Evolutionary conservation across 2,113 vertebrate species (phyloP).

Genomic region (Eulacestoma nigropectus): DNA sequence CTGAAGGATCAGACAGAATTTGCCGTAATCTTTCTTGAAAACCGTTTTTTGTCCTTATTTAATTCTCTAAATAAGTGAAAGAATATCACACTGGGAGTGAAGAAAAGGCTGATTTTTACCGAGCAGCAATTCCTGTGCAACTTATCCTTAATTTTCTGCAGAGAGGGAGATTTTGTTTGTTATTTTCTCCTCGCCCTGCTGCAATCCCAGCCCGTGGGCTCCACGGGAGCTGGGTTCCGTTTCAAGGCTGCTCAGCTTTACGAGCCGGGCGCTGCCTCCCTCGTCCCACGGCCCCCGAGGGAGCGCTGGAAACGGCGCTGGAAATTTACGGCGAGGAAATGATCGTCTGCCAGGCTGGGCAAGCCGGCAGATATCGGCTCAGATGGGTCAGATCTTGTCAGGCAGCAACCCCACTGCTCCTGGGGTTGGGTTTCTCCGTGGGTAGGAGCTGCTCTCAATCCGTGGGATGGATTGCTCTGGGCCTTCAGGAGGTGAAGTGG

Average conservation of each 20-base stretch:
- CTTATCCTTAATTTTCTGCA: not conserved
- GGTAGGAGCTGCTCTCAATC: not conserved
- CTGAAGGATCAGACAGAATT: not conserved
- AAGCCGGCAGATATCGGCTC: not conserved
- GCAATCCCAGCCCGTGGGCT: not conserved
- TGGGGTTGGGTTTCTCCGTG: constrained; percentile 5
- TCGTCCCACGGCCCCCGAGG: not conserved
- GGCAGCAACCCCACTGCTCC: not conserved
- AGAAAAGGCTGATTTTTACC: not conserved
- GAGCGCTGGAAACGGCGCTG: not conserved
- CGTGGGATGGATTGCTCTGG: not conserved
- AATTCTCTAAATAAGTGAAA: not conserved
- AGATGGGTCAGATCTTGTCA: constrained; percentile 20
- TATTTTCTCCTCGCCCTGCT: not conserved
- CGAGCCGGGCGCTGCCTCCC: not conserved
- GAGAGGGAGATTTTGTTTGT: not conserved
- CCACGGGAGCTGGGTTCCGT: constrained; percentile 13
- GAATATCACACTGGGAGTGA: not conserved
- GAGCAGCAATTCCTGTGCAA: not conserved
- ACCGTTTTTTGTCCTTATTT: not conserved
- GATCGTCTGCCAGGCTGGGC: constrained; percentile 26
- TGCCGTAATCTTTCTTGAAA: not conserved
- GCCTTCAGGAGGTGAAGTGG: not conserved
- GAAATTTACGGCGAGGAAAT: constrained; percentile 39
- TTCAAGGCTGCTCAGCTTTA: constrained; percentile 12